These are phyloP conservation scores for Diabrotica undecimpunctata DNA, from an alignment of 1,140 invertebrate species.

Conservation along the genomic window DNA sequence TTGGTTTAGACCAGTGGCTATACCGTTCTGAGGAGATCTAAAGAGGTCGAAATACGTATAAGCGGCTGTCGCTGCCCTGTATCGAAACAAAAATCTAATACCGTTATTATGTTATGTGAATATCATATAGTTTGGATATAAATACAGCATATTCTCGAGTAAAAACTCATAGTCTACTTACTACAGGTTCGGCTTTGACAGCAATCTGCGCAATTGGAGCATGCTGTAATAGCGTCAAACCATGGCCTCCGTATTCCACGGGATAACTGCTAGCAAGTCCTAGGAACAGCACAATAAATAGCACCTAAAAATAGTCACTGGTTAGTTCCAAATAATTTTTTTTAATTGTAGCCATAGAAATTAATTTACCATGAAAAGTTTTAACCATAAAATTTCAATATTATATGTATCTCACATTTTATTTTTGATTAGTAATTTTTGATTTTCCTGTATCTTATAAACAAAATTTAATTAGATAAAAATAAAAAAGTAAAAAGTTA, in stretches of 20 bases:
- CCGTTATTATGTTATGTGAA: too few relatives aligned
- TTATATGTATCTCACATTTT: background rate
- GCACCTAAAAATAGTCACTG: constrained; percentile 8
- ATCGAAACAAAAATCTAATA: too few relatives aligned
- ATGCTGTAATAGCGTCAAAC: background rate
- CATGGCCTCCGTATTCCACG: constrained; percentile 11
- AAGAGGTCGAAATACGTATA: too few relatives aligned
- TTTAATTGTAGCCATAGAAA: background rate
- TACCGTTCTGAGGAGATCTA: too few relatives aligned
- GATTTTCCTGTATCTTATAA: background rate
- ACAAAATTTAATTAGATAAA: too few relatives aligned
- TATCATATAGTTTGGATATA: too few relatives aligned
- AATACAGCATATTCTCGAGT: too few relatives aligned
- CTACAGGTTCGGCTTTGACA: constrained; percentile 14
- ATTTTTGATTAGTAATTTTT: background rate
- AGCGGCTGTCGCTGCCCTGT: too few relatives aligned
- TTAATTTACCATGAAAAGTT: background rate
- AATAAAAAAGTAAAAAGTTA: too few relatives aligned
- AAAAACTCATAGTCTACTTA: background rate
- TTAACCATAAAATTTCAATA: background rate
- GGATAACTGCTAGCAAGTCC: background rate
- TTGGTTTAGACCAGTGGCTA: too few relatives aligned
- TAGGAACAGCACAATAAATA: constrained; percentile 7
- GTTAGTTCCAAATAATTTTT: background rate
- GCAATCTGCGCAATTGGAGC: background rate